These are phyloP conservation scores for Ellobius talpinus DNA, from an alignment of 2,113 vertebrate species.

Conservation along the genomic window DNA sequence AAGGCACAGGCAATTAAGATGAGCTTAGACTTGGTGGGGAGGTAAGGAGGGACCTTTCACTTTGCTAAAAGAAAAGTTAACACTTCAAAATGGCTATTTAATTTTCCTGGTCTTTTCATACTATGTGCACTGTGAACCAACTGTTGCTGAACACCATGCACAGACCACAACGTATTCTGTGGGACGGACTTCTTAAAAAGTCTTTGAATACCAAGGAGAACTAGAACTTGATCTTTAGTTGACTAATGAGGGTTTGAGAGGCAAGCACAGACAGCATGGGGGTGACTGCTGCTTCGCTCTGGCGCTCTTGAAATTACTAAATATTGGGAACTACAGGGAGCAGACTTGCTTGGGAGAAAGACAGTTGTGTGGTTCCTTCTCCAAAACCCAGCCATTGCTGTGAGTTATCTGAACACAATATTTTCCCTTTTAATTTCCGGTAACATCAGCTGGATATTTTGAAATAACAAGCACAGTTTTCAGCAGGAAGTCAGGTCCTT, in stretches of 20 bases:
- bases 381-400: constrained; percentile 67
- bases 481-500: not conserved
- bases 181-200: not conserved
- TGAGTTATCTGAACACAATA: constrained; percentile 71
- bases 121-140: not conserved
- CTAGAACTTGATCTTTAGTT: constrained; percentile 15
- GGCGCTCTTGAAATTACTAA: not conserved
- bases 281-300: not conserved
- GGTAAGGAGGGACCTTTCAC: not conserved
- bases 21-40: not conserved
- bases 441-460: constrained; percentile 69
- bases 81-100: constrained; percentile 8
- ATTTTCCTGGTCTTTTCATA: not conserved
- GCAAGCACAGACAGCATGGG: not conserved
- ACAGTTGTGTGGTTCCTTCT: not conserved
- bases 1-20: constrained; percentile 40
- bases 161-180: not conserved
- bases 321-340: constrained; percentile 19
- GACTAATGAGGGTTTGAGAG: constrained; percentile 25
- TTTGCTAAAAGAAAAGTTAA: constrained; percentile 59
- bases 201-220: not conserved
- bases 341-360: constrained; percentile 51
- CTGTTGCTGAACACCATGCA: not conserved
- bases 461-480: constrained; percentile 5
- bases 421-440: constrained; percentile 75